Evolutionary conservation across 2,113 vertebrate genomes (phyloP).

Genomic region (Pterocles gutturalis): DNA sequence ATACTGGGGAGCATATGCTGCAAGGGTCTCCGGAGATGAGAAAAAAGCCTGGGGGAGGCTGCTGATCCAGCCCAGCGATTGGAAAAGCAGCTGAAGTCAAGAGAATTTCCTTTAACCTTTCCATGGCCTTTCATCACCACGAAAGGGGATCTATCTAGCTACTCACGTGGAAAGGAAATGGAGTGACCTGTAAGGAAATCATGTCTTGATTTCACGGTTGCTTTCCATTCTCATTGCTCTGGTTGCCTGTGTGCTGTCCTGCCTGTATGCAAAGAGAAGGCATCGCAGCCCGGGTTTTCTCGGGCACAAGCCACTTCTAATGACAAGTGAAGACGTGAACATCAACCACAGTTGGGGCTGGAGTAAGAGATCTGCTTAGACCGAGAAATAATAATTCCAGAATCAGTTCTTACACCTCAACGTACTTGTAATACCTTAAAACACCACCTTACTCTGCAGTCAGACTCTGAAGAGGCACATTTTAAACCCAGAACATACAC

Average conservation of each 20-base stretch:
- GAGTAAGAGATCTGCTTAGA: background rate
- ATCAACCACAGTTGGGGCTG: background rate
- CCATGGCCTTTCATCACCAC: background rate
- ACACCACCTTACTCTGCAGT: background rate
- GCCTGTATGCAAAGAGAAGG: fast-evolving
- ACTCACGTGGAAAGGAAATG: background rate
- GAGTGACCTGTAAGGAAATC: background rate
- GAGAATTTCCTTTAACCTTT: background rate
- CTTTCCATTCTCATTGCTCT: background rate
- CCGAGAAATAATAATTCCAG: too few relatives aligned
- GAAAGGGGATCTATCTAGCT: background rate
- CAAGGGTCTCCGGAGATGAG: background rate
- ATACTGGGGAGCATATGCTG: fast-evolving
- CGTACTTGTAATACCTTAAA: background rate
- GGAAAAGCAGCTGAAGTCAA: background rate
- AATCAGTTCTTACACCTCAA: background rate
- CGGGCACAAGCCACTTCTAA: background rate
- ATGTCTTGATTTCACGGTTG: fast-evolving
- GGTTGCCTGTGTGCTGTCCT: background rate
- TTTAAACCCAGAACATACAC: background rate
- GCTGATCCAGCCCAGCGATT: fast-evolving
- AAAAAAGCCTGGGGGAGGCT: background rate
- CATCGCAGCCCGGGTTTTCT: fast-evolving
- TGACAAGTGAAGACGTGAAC: fast-evolving
- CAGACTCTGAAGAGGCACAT: background rate